Evolutionary conservation across 2,888 invertebrate genomes (phyloP), one percentile per base, ranked within the genome.

Genomic region (Piscicola geometra): DNA sequence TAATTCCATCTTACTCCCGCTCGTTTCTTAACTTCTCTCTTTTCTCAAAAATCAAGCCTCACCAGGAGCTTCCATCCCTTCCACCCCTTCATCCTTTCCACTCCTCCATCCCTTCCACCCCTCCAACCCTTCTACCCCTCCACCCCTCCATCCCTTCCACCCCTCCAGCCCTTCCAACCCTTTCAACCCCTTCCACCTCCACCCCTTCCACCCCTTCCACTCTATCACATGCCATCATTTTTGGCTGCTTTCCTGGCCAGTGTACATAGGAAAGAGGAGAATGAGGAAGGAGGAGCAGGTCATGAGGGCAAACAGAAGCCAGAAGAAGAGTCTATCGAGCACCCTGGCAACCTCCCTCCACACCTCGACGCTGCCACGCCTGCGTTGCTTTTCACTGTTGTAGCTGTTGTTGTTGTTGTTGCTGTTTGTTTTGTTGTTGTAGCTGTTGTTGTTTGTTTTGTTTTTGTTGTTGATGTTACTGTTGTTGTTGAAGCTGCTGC

Each of bases 311-410:
- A 72, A 76, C 33, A 76, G 74, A 28, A 76, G 25, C 76, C 76
- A 76, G 73, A 76, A 76, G 72, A 76, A 76, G 30, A 76, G 36
- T n/a, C 76, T 50, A n/a, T 76, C 76, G 2, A 76, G 68, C 18
- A 76, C 76, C 35, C 69, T 72, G 18, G 67, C 76, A 1, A 73
- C 47, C 32, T 76, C 76, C 28, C 52, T 66, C 76, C 72, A 73
- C 41, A 64, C 72, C 36, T 76, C 76, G n/a, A 64, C 28, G 66
- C 41, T 28, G 33, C 50, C 52, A 9, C 32, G 28, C 21, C n/a
- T 35, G n/a, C 50, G 41, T 21, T 28, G 12, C 28, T 1, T 33
- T 30, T 47, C 41, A 25, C 30, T 50, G 21, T n/a, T n/a, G 2
- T n/a, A 25, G 47, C 32, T 21, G 25, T 47, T n/a, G 2, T 69